phyloP scores from a whole-genome alignment of 2,113 vertebrate species.

The Apus apus region DNA sequence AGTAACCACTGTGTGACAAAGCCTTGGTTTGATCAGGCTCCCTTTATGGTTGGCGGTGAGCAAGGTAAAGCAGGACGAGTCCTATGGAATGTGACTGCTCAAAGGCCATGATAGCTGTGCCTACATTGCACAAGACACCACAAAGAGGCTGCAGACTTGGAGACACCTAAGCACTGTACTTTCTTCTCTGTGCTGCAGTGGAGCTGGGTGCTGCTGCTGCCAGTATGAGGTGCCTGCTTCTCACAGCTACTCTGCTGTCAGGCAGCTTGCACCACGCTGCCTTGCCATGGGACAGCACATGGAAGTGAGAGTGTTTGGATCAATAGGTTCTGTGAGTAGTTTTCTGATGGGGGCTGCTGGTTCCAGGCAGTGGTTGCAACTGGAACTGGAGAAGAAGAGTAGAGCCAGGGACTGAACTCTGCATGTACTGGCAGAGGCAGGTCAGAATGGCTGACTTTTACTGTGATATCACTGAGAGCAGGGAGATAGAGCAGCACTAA shows the following conservation, averaged over 20 bases:
- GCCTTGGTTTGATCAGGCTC: neutral
- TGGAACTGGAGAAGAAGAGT: neutral
- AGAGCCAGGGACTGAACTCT: neutral
- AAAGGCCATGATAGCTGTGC: neutral
- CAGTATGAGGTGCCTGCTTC: neutral
- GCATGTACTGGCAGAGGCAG: neutral
- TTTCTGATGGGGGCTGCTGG: neutral
- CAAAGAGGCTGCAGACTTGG: too few relatives aligned
- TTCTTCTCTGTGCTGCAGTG: neutral
- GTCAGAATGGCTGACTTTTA: neutral
- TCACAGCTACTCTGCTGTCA: neutral
- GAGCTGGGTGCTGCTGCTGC: neutral
- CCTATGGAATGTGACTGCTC: neutral
- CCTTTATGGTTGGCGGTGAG: neutral
- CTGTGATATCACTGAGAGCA: neutral
- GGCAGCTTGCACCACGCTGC: neutral
- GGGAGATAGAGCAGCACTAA: neutral
- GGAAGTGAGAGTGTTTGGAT: neutral
- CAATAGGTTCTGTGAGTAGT: neutral
- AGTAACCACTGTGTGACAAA: neutral
- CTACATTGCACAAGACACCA: neutral
- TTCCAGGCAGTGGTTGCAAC: neutral
- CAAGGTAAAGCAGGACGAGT: neutral
- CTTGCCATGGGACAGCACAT: rapidly evolving
- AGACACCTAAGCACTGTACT: too few relatives aligned